A percentile compares a stretch with the other conserved stretches of the same genome.
phyloP scores from a whole-genome alignment of 2,888 invertebrate species.

The Syrista parreyssii region DNA sequence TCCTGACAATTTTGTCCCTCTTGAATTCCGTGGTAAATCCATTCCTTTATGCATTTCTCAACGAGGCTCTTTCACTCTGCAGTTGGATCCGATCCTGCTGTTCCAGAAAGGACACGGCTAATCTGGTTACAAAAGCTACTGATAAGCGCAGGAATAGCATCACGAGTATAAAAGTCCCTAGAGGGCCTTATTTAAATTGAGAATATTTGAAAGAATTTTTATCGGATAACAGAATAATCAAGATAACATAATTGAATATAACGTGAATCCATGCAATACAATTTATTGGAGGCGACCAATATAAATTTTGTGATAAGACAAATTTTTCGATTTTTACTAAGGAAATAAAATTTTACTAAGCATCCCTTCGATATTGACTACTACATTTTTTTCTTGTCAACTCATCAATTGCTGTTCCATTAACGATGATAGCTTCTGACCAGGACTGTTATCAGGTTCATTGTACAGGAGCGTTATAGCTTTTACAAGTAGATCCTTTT shows the following conservation, averaged over 20 bases:
- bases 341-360: neutral
- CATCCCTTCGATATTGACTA: neutral
- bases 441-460: constrained; percentile 62
- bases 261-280: neutral
- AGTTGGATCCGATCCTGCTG: constrained; percentile 29
- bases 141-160: constrained; percentile 18
- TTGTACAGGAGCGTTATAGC: constrained; percentile 55
- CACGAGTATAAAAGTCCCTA: constrained; percentile 30
- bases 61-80: constrained; percentile 63
- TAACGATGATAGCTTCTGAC: constrained; percentile 55
- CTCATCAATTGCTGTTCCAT: neutral
- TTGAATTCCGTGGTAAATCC: constrained; percentile 71
- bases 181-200: constrained; percentile 30
- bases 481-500: constrained; percentile 44
- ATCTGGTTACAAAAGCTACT: constrained; percentile 13
- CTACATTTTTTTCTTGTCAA: constrained; percentile 2
- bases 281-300: neutral
- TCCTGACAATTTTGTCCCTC: constrained; percentile 69
- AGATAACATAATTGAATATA: neutral
- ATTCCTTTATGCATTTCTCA: constrained; percentile 71
- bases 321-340: neutral
- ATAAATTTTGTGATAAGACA: neutral
- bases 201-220: neutral
- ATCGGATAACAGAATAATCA: neutral
- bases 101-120: constrained; percentile 10